Evolutionary conservation across 1,140 invertebrate species (phyloP).

Genomic region (Drosophila nigromelanica): DNA sequence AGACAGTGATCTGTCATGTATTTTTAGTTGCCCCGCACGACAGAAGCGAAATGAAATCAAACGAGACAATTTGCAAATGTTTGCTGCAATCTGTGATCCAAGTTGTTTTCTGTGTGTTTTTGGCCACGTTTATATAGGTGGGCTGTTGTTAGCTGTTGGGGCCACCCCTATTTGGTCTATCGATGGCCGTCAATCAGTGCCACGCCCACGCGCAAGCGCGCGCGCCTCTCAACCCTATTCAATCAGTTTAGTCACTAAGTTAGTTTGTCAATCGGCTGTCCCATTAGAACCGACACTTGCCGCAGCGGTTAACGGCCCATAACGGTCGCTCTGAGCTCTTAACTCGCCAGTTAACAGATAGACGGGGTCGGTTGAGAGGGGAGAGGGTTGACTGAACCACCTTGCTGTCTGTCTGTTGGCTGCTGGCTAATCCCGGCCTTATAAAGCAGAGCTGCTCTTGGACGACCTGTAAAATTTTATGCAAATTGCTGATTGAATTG

Average conservation of each 20-base stretch:
- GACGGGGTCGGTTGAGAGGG: background rate
- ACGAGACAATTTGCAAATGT: constrained; percentile 74
- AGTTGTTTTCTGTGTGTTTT: background rate
- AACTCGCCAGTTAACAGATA: background rate
- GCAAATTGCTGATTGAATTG: constrained; percentile 78
- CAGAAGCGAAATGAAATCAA: constrained; percentile 58
- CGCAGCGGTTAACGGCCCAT: constrained; percentile 58
- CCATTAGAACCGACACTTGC: constrained; percentile 70
- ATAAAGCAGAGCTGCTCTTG: constrained; percentile 51
- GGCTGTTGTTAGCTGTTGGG: background rate
- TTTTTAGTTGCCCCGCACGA: constrained; percentile 69
- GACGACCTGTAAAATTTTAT: constrained; percentile 62
- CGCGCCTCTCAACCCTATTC: constrained; percentile 11
- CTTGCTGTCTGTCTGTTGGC: constrained; percentile 18
- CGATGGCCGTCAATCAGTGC: constrained; percentile 51
- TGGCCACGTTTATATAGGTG: constrained; percentile 13
- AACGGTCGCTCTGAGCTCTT: constrained; percentile 33
- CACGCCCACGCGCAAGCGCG: constrained; percentile 31
- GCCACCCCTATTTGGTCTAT: constrained; percentile 47
- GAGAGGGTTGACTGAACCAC: background rate
- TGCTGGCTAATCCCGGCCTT: constrained; percentile 61
- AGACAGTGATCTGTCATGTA: constrained; percentile 62
- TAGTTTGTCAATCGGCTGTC: constrained; percentile 75
- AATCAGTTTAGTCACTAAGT: constrained; percentile 55
- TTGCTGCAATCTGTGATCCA: constrained; percentile 50